Evolutionary conservation across 1,140 invertebrate species (phyloP).

Genomic region (Eumaeus atala): DNA sequence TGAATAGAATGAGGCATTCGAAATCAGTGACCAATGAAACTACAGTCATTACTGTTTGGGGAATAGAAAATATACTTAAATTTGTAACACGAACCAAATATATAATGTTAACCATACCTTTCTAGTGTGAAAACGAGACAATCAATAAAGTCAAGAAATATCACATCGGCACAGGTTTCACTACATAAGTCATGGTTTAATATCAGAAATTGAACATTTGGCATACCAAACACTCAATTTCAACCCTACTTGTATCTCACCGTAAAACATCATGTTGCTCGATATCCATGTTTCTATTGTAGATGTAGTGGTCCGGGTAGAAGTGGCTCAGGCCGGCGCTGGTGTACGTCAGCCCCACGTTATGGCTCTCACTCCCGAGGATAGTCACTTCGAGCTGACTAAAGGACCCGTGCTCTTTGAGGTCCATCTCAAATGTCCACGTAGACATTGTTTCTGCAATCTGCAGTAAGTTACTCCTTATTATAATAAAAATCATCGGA

Average conservation of each 20-base stretch:
- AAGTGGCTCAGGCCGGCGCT: conserved; percentile 40
- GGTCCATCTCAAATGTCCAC: conserved; percentile 44
- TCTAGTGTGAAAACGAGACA: too few relatives aligned
- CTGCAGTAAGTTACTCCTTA: too few relatives aligned
- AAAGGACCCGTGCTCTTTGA: conserved; percentile 55
- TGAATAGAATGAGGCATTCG: not conserved
- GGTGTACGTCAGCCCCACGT: conserved; percentile 50
- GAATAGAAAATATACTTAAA: not conserved
- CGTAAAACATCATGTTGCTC: conserved; percentile 41
- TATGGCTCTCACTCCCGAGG: conserved; percentile 47
- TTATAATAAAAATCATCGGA: too few relatives aligned
- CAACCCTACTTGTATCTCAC: conserved; percentile 19
- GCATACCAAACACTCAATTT: too few relatives aligned
- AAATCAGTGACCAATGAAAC: not conserved
- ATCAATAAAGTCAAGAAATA: too few relatives aligned
- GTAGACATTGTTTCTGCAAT: conserved; percentile 55
- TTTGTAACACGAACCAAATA: not conserved
- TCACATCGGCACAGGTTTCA: too few relatives aligned
- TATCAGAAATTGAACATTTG: not conserved
- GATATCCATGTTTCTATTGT: conserved; percentile 31
- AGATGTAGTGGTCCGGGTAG: conserved; percentile 46
- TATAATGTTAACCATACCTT: not conserved
- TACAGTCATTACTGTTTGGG: not conserved
- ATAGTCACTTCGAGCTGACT: conserved; percentile 51
- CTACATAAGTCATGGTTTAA: too few relatives aligned